These are phyloP conservation scores for Limonius californicus DNA, from an alignment of 1,140 invertebrate genomes.

Conservation along the genomic window DNA sequence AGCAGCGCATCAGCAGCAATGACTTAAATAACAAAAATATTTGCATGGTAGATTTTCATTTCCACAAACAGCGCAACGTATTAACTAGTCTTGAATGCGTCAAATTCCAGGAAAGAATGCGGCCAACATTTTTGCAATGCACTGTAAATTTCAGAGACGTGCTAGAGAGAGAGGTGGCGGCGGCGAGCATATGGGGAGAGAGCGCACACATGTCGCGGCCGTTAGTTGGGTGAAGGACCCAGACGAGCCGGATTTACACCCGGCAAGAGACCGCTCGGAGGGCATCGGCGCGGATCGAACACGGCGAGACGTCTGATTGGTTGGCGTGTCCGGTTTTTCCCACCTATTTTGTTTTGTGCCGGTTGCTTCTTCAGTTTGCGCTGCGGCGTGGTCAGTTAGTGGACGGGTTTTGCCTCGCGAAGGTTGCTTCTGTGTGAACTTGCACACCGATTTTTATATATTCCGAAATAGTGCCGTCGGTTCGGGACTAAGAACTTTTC, in stretches of 20 bases:
- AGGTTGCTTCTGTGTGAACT: too few species aligned
- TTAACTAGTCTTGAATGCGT: slow-evolving; percentile 2
- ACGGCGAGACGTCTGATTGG: slow-evolving; percentile 12
- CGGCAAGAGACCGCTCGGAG: slow-evolving; percentile 22
- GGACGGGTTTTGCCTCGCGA: too few species aligned
- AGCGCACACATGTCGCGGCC: slow-evolving; percentile 35
- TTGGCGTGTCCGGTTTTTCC: slow-evolving; percentile 13
- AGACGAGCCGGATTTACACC: slow-evolving; percentile 42
- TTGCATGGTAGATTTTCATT: too few species aligned
- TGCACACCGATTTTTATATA: too few species aligned
- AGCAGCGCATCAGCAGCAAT: too few species aligned
- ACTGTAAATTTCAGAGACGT: slow-evolving; percentile 23
- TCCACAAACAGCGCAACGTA: too few species aligned
- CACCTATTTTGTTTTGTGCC: slow-evolving; percentile 8
- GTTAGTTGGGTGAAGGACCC: slow-evolving; percentile 48
- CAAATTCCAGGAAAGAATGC: slow-evolving; percentile 16
- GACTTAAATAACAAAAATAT: too few species aligned
- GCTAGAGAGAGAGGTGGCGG: not conserved
- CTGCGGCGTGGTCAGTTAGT: slow-evolving; percentile 16
- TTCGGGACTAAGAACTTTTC: too few species aligned
- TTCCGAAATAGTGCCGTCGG: too few species aligned
- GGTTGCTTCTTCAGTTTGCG: slow-evolving; percentile 16
- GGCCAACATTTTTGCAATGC: slow-evolving; percentile 24
- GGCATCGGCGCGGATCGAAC: slow-evolving; percentile 11
- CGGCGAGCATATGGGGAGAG: not conserved